Percentiles rank a stretch among this genome's conserved stretches.
phyloP scores from a whole-genome alignment of 2,113 vertebrate species.

The Fregata magnificens region DNA sequence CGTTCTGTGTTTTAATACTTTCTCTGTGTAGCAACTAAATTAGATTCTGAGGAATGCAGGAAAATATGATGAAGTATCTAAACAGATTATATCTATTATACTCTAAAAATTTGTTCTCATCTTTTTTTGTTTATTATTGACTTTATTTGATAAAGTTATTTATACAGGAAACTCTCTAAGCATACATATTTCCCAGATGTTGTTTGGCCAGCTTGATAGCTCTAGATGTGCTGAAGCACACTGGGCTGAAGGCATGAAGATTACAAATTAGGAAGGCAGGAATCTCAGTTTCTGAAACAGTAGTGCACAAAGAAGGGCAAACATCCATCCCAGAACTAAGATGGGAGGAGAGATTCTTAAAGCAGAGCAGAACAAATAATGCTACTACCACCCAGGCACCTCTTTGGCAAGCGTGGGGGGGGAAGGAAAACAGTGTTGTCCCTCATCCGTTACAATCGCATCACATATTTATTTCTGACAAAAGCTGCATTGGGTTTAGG shows the following conservation, averaged over 20 bases:
- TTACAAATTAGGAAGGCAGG: slow-evolving; percentile 22
- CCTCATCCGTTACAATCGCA: not conserved
- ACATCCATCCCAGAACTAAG: not conserved
- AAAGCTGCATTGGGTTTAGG: not conserved
- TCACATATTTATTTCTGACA: not conserved
- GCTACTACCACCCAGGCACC: not conserved
- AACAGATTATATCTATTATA: slow-evolving; percentile 48
- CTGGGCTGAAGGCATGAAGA: slow-evolving; percentile 11
- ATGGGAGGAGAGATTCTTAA: not conserved
- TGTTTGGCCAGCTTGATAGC: slow-evolving; percentile 23
- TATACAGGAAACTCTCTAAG: slow-evolving; percentile 15
- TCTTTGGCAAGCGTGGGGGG: not conserved
- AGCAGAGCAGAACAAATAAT: not conserved
- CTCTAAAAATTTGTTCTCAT: slow-evolving; percentile 15
- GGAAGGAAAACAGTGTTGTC: not conserved
- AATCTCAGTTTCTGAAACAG: not conserved
- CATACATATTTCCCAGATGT: slow-evolving; percentile 20
- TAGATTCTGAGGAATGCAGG: slow-evolving; percentile 14
- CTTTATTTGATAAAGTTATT: slow-evolving; percentile 45
- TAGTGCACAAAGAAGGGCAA: not conserved
- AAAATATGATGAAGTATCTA: slow-evolving; percentile 37
- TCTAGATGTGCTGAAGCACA: not conserved
- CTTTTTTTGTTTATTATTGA: slow-evolving; percentile 23
- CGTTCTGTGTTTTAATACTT: slow-evolving; percentile 48
- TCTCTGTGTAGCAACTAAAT: slow-evolving; percentile 42